phyloP scores from a whole-genome alignment of 2,113 vertebrate species.

The Synchiropus splendidus region DNA sequence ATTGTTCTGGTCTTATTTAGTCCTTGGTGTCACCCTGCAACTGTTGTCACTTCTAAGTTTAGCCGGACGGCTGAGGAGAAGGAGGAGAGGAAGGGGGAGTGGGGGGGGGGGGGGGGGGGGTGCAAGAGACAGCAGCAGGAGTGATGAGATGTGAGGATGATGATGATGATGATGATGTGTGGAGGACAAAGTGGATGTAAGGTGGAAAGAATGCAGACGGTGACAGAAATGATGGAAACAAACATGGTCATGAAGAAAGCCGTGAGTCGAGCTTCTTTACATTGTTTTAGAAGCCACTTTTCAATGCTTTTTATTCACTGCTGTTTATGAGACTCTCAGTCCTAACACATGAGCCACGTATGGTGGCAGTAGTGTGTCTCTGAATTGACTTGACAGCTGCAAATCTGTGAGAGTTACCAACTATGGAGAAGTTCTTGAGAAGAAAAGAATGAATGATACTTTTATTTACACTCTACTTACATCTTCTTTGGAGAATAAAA shows the following conservation, averaged over 20 bases:
- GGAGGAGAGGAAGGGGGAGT: slow-evolving; percentile 16
- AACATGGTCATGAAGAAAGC: background rate
- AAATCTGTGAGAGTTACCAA: no score
- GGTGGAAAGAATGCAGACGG: slow-evolving; percentile 13
- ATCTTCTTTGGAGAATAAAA: no score
- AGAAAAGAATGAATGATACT: no score
- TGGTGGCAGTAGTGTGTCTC: no score
- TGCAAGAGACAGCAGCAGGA: slow-evolving; percentile 3
- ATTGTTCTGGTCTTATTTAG: slow-evolving; percentile 66
- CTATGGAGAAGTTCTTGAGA: no score
- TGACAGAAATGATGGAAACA: background rate
- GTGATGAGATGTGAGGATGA: slow-evolving; percentile 7
- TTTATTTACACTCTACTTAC: no score
- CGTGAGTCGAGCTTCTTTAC: background rate
- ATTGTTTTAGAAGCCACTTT: no score
- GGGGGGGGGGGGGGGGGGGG: slow-evolving; percentile 1
- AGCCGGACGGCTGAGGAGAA: slow-evolving; percentile 43
- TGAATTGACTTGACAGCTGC: no score
- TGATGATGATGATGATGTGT: slow-evolving; percentile 4
- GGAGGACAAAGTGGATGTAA: slow-evolving; percentile 3
- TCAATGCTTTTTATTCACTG: no score
- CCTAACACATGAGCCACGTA: no score
- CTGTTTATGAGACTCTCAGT: no score
- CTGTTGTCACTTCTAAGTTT: slow-evolving; percentile 74
- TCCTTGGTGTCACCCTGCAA: slow-evolving; percentile 58